Percentiles rank a stretch among this genome's conserved stretches.
Evolutionary conservation across 2,888 invertebrate species (phyloP).

Genomic region (Ganaspis brasiliensis): DNA sequence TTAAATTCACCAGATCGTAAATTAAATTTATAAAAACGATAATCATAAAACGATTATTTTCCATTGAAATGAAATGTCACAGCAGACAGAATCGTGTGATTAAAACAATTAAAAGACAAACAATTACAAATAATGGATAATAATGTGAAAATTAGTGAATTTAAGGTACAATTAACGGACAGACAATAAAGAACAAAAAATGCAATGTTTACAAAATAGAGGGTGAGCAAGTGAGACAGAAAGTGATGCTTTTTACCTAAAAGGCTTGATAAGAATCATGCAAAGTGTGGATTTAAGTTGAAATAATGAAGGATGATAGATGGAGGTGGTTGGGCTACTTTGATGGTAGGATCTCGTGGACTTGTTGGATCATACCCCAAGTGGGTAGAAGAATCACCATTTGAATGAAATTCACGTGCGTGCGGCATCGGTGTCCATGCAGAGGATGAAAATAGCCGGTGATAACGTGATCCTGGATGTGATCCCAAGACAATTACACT

Average conservation of each 20-base stretch:
- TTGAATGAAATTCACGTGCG: slow-evolving; percentile 43
- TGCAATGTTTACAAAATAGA: slow-evolving; percentile 17
- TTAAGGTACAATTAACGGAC: background rate
- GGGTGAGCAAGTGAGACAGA: background rate
- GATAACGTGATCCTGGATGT: slow-evolving; percentile 30
- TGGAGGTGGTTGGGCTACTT: slow-evolving; percentile 38
- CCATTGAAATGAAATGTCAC: background rate
- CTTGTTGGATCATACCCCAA: slow-evolving; percentile 42
- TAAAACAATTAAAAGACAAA: background rate
- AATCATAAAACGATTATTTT: too few species aligned
- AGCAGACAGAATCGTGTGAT: too few species aligned
- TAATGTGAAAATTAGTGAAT: background rate
- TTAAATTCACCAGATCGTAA: background rate
- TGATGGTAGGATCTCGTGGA: slow-evolving; percentile 18
- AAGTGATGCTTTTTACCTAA: background rate
- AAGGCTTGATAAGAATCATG: background rate
- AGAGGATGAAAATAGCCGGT: slow-evolving; percentile 37
- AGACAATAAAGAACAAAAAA: background rate
- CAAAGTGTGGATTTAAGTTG: background rate
- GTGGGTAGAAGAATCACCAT: slow-evolving; percentile 46
- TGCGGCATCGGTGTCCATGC: slow-evolving; percentile 35
- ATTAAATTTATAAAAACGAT: too few species aligned
- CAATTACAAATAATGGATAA: background rate
- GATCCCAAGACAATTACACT: slow-evolving; percentile 46
- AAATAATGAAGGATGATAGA: slow-evolving; percentile 32